Base-by-base conservation (phyloP, 2,797 vertebrate species). In the Karalla daura region DNA sequence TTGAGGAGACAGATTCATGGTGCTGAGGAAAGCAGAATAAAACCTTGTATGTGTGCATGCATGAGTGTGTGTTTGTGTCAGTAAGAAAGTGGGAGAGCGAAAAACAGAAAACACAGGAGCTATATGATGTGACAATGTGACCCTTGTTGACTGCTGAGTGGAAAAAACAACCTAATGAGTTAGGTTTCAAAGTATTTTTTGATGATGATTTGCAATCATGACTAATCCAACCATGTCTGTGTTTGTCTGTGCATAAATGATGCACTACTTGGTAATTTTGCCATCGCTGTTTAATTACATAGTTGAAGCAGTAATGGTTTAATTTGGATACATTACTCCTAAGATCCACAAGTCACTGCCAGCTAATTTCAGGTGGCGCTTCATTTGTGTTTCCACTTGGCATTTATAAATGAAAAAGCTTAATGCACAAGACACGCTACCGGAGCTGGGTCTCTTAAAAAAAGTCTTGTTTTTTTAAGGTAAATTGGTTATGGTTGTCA, bases 21-120 rank as follows among this genome's bases (percentile, higher is more conserved):
- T 69, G 78, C 72, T 84, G 65, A 79, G 63, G 76, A 76, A 65
- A 67, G 71, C 67, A 78, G 46, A 86, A 74, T 54, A 53, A 64
- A 64, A 63, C 32, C 54, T 43, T 59, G 17, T 27, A 62, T 69
- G 36, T 56, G 40, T 54, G 37, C 27, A 30, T 59, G 56, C 13
- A 18, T 41, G 30, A 33, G 7, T 49, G 36, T 39, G 36, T 28
- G 39, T 39, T 50, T 40, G 25, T 23, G 18, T 24, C n/a, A n/a
- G 37, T n/a, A 13, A 15, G n/a, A 18, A 21, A 15, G 28, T 7
- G 18, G 37, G 13, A 30, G 5, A 52, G 11, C 27, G 15, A 18
- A 14, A 45, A 11, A 15, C 12, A 37, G n/a, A 36, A 2, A 49
- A 62, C 36, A 70, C 55, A 11, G 61, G 18, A 63, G 64, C 32